Percentiles rank a stretch among this genome's conserved stretches.
These are phyloP conservation scores for Oncopodura yosiiana DNA, from an alignment of 1,140 invertebrate species.

Conservation along the genomic window DNA sequence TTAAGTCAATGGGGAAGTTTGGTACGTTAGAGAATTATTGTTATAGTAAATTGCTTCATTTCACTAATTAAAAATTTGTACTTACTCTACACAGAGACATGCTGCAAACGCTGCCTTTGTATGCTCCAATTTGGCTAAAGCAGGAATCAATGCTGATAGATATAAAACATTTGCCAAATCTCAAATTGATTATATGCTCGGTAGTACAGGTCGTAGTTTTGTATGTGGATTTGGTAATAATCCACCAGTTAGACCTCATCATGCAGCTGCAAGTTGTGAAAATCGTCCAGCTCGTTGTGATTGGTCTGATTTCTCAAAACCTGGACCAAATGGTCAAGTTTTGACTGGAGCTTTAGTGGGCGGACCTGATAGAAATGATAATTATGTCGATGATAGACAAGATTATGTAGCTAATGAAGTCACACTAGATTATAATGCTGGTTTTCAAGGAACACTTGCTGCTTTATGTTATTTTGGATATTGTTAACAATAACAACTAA, in stretches of 20 bases:
- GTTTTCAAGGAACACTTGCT: conserved; percentile 42
- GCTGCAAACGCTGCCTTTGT: conserved; percentile 51
- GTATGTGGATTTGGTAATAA: conserved; percentile 44
- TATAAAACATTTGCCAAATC: conserved; percentile 37
- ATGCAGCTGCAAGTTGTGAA: conserved; percentile 42
- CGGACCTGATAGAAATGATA: conserved; percentile 47
- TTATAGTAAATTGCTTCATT: too few species aligned
- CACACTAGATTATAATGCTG: conserved; percentile 50
- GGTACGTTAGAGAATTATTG: conserved; percentile 49
- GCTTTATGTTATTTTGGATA: conserved; percentile 7
- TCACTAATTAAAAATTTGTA: too few species aligned
- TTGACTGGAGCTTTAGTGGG: conserved; percentile 50
- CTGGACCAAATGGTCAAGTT: conserved; percentile 46
- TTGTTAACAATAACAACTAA: neutral
- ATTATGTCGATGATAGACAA: conserved; percentile 45
- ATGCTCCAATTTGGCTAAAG: conserved; percentile 37
- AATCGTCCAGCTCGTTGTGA: conserved; percentile 44
- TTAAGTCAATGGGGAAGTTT: conserved; percentile 49
- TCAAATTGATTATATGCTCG: conserved; percentile 44
- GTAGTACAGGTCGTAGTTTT: conserved; percentile 42
- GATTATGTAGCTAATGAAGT: conserved; percentile 51
- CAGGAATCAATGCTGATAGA: conserved; percentile 18
- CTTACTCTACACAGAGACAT: conserved; percentile 50
- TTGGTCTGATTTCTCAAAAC: conserved; percentile 44
- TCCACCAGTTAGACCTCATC: conserved; percentile 36